Evolutionary conservation across 2,797 vertebrate species (phyloP).

Genomic region (Harpagifer antarcticus): DNA sequence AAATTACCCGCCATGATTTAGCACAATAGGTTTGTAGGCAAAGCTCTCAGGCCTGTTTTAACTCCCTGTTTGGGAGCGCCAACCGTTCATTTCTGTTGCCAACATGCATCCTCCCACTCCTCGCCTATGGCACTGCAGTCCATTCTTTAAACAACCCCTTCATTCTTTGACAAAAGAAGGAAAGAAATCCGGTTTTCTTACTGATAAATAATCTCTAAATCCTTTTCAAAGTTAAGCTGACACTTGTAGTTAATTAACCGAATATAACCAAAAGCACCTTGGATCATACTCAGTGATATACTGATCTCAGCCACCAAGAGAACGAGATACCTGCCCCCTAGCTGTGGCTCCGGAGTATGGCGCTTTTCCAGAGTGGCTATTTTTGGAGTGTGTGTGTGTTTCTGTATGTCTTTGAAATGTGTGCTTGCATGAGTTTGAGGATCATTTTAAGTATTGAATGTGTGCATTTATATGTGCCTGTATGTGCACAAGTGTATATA

Average conservation of each 20-base stretch:
- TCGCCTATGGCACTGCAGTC: conserved; percentile 49
- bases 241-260: conserved; percentile 69
- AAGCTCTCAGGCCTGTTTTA: conserved; percentile 50
- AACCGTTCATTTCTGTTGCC: conserved; percentile 49
- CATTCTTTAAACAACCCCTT: conserved; percentile 44
- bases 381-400: conserved; percentile 46
- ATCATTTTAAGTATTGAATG: conserved; percentile 33
- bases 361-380: conserved; percentile 77
- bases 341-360: conserved; percentile 72
- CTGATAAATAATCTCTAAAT: conserved; percentile 55
- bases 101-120: conserved; percentile 64
- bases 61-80: conserved; percentile 60
- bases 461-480: conserved; percentile 27
- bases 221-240: conserved; percentile 70
- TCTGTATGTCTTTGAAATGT: conserved; percentile 30
- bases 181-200: conserved; percentile 42
- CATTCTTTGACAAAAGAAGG: conserved; percentile 42
- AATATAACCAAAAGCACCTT: conserved; percentile 78
- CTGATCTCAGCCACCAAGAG: conserved; percentile 66
- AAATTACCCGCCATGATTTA: conserved; percentile 44
- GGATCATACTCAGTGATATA: conserved; percentile 71
- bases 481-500: conserved; percentile 23
- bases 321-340: conserved; percentile 64
- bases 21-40: conserved; percentile 40
- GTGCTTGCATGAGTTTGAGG: conserved; percentile 28